Evolutionary conservation across 2,797 vertebrate species (phyloP).

Genomic region (Brotula barbata): DNA sequence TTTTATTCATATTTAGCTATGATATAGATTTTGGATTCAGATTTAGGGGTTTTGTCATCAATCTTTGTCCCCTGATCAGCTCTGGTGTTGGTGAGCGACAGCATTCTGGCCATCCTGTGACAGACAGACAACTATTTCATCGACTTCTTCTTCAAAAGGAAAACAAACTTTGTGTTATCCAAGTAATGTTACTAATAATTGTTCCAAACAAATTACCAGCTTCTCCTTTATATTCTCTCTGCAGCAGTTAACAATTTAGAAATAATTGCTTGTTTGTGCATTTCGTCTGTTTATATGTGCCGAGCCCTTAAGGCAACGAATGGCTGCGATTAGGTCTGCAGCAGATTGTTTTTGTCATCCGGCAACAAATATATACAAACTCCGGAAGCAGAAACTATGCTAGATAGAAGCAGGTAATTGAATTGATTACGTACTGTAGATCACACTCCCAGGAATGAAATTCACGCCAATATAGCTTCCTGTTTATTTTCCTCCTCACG

Average conservation of each 20-base stretch:
- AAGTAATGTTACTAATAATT: conserved; percentile 47
- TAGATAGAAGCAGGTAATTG: conserved; percentile 28
- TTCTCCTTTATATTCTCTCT: conserved; percentile 27
- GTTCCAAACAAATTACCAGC: conserved; percentile 17
- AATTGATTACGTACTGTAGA: conserved; percentile 28
- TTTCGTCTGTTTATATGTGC: conserved; percentile 22
- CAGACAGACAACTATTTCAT: background rate
- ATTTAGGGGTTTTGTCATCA: too few relatives aligned
- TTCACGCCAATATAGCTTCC: conserved; percentile 1
- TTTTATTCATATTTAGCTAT: too few relatives aligned
- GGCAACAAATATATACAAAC: conserved; percentile 6
- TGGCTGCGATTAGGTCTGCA: conserved; percentile 21
- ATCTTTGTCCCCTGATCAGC: too few relatives aligned
- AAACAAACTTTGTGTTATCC: conserved; percentile 23
- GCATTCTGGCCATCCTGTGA: background rate
- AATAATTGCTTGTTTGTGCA: conserved; percentile 59
- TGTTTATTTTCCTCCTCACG: background rate
- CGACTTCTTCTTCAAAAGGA: conserved; percentile 2
- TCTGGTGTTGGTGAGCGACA: background rate
- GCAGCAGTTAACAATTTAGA: conserved; percentile 32
- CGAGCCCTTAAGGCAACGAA: conserved; percentile 29
- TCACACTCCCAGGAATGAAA: background rate
- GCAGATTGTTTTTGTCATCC: conserved; percentile 30
- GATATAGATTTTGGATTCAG: too few relatives aligned
- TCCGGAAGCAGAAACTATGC: background rate